These are phyloP conservation scores for Drosophila eohydei DNA, from an alignment of 2,888 invertebrate species.

Conservation along the genomic window DNA sequence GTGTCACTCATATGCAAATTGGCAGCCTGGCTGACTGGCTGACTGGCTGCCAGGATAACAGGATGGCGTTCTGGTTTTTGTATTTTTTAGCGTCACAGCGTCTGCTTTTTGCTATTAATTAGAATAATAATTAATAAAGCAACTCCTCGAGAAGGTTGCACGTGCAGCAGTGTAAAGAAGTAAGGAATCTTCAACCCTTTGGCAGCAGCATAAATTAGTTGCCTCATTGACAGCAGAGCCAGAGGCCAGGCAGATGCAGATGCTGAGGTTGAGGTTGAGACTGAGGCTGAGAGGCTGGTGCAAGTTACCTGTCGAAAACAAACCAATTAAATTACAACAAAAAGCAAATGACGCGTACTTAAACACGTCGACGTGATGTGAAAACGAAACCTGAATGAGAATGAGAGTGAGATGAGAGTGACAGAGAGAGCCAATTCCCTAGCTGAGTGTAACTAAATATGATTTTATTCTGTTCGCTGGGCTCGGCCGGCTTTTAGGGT, in stretches of 20 bases:
- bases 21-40: slow-evolving; percentile 53
- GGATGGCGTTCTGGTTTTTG: slow-evolving; percentile 5
- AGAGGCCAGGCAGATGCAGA: slow-evolving; percentile 10
- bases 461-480: slow-evolving; percentile 43
- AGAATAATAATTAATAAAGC: slow-evolving; percentile 81
- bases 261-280: background rate
- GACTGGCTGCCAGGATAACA: slow-evolving; percentile 26
- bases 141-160: slow-evolving; percentile 66
- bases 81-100: slow-evolving; percentile 28
- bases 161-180: slow-evolving; percentile 49
- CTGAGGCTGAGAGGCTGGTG: slow-evolving; percentile 9
- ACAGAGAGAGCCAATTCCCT: slow-evolving; percentile 14
- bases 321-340: slow-evolving; percentile 79
- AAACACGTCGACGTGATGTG: slow-evolving; percentile 79
- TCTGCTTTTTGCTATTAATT: slow-evolving; percentile 71
- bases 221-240: slow-evolving; percentile 56
- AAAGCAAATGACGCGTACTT: slow-evolving; percentile 78
- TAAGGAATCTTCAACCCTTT: slow-evolving; percentile 51
- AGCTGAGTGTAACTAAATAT: slow-evolving; percentile 63
- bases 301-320: slow-evolving; percentile 64
- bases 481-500: slow-evolving; percentile 47
- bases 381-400: slow-evolving; percentile 31
- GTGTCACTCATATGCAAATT: slow-evolving; percentile 82
- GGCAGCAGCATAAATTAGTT: slow-evolving; percentile 69
- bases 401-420: background rate